Evolutionary conservation across 2,888 invertebrate species (phyloP), one percentile per base, ranked within the genome.

Genomic region (Dryobotodes eremita): DNA sequence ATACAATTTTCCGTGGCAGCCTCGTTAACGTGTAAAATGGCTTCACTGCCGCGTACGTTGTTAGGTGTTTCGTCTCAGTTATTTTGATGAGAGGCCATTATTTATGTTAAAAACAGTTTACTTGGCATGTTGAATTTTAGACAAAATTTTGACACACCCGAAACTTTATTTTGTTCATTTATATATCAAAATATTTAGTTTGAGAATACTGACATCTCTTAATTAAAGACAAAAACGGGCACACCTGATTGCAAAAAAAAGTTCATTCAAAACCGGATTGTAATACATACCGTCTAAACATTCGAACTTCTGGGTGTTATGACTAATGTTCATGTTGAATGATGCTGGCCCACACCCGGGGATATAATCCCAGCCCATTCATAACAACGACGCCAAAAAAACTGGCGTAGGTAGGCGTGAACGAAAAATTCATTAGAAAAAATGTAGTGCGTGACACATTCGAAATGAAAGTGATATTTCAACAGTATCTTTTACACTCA

Each of bases 291-390:
- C 26, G 65, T 69, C 10, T 64, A 65, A 76, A 69, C 64, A 68
- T 78, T 77, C 64, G 53, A 76, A 69, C 71, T 80, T 77, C 36
- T 70, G 55, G 71, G 68, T 79, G 66, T 77, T 72, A 79, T 79
- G 81, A 86, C 70, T 84, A 84, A 82, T 79, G 79, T 75, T 53
- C n/a, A 71, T 77, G 81, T 71, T 79, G 82, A 81, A 79, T 85
- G 88, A 80, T 72, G 71, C 50, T 73, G 81, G 71, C 66, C 72
- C 62, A 78, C 80, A 70, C 62, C 57, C 65, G 71, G 86, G 82
- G 74, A 71, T 74, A 84, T 71, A 79, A 80, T 82, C 86, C 80
- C 74, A 80, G 78, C 81, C 83, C 89, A 91, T 91, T 89, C 88
- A 89, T 84, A 80, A 80, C 42, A 73, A 78, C 48, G 59, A 74